A percentile compares a stretch with the other conserved stretches of the same genome.
phyloP scores from a whole-genome alignment of 2,888 invertebrate genomes.

The Eudemis profundana region DNA sequence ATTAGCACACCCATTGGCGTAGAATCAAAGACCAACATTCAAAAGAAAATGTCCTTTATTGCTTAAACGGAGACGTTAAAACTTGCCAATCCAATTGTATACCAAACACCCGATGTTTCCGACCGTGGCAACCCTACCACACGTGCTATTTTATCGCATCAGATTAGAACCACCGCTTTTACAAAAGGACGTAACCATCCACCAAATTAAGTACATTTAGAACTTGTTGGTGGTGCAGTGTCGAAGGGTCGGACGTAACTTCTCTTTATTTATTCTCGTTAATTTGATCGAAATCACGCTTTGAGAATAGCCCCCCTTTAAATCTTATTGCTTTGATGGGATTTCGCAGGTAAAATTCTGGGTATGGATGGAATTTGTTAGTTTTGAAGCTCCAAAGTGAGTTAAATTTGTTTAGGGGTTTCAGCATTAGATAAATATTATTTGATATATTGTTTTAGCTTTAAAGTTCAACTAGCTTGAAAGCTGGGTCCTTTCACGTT shows the following conservation, averaged over 20 bases:
- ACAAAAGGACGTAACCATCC: not conserved
- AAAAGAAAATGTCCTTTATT: not conserved
- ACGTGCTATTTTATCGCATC: conserved; percentile 38
- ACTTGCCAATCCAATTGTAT: not conserved
- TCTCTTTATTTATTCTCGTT: conserved; percentile 42
- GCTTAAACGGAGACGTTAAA: not conserved
- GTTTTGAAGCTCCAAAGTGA: not conserved
- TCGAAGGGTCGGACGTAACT: conserved; percentile 36
- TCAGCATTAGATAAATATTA: not conserved
- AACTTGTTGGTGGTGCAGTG: not conserved
- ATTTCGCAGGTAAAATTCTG: conserved; percentile 18
- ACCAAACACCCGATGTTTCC: not conserved
- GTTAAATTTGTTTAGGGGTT: conserved; percentile 6
- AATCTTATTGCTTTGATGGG: conserved; percentile 34
- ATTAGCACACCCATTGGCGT: no score
- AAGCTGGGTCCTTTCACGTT: no score
- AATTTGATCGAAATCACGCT: conserved; percentile 45
- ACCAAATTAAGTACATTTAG: not conserved
- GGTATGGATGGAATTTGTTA: conserved; percentile 16
- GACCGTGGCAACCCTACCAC: conserved; percentile 26
- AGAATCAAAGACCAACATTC: not conserved
- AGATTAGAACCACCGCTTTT: conserved; percentile 17
- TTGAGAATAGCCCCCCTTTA: conserved; percentile 22
- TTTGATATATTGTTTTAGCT: not conserved
- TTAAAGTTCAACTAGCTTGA: not conserved